Evolutionary conservation across 2,797 vertebrate genomes (phyloP), one percentile per base, ranked within the genome.

Genomic region (Coregonus suidteri): DNA sequence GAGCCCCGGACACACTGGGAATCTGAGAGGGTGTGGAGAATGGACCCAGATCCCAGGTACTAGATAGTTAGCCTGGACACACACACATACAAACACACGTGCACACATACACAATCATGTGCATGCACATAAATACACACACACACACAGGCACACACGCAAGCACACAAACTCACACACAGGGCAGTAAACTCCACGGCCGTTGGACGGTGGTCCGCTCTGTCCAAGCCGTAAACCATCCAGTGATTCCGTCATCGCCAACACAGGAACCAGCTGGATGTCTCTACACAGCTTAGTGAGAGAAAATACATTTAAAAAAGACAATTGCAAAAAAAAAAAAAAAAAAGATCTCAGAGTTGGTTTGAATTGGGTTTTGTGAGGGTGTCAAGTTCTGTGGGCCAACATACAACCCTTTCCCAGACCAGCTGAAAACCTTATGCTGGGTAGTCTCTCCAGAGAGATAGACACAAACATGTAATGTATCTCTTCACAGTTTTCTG

Each of bases 231-330:
- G 80, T 87, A 79, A 77, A 56, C 16, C 74, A 81, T 78, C 83
- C 78, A 83, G 84, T 76, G 68, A 85, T 82, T 81, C 30, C 20
- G 25, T 73, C 77, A 88, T 73, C 81, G 79, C 81, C 84, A 83
- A 85, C 85, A 89, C 82, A 79, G 85, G 83, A 86, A 88, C 78
- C 87, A 88, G 86, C 85, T 89, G 84, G 79, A 73, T 78, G 85
- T 84, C 59, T 82, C 79, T 18, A 77, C 66, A 76, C 47, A 71
- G 25, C 20, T 75, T 75, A 56, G 52, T 64, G 11, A 56, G 35
- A 37, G 52, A 62, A 6, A 6, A 47, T 11, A 30, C 25, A 54
- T 30, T 16, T 6, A 56, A 20, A 20, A n/a, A 71, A 54, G 34
- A 77, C 65, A 34, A 79, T 77, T 37, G 37, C 67, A 64, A 15